These are phyloP conservation scores for Euplagia quadripunctaria DNA, from an alignment of 2,888 invertebrate species.

Conservation along the genomic window DNA sequence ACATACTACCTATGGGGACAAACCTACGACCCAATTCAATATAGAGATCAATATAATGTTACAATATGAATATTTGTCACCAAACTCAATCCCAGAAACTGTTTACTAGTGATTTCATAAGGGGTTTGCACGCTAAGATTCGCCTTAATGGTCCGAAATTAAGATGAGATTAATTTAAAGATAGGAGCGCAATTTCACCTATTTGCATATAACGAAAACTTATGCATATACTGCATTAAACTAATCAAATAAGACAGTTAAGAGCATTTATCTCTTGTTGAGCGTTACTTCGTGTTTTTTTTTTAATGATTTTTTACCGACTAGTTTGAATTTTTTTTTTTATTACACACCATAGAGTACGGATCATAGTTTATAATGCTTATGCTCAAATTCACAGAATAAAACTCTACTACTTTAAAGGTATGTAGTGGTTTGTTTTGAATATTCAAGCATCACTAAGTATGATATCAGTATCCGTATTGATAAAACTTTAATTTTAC, in stretches of 20 bases:
- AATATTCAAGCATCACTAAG: too few relatives aligned
- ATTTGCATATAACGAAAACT: neutral
- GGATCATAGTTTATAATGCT: too few relatives aligned
- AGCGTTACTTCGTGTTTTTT: neutral
- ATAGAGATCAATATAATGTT: constrained; percentile 21
- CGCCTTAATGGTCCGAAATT: neutral
- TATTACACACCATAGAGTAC: too few relatives aligned
- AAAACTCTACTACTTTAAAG: too few relatives aligned
- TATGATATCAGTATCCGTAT: too few relatives aligned
- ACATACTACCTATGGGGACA: constrained; percentile 12
- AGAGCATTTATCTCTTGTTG: neutral
- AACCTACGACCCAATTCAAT: constrained; percentile 29
- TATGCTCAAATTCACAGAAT: too few relatives aligned
- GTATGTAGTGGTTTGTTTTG: too few relatives aligned
- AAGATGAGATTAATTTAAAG: neutral
- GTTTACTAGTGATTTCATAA: neutral
- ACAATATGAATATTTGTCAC: constrained; percentile 49
- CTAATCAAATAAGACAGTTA: neutral
- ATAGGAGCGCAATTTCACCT: neutral
- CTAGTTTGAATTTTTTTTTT: too few relatives aligned
- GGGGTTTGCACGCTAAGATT: constrained; percentile 15
- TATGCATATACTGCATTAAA: neutral
- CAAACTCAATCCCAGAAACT: constrained; percentile 44
- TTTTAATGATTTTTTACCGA: neutral
- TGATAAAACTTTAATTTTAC: too few relatives aligned